A percentile compares a stretch with the other conserved stretches of the same genome.
Evolutionary conservation across 2,113 vertebrate genomes (phyloP).

Genomic region (Anarrhichthys ocellatus): DNA sequence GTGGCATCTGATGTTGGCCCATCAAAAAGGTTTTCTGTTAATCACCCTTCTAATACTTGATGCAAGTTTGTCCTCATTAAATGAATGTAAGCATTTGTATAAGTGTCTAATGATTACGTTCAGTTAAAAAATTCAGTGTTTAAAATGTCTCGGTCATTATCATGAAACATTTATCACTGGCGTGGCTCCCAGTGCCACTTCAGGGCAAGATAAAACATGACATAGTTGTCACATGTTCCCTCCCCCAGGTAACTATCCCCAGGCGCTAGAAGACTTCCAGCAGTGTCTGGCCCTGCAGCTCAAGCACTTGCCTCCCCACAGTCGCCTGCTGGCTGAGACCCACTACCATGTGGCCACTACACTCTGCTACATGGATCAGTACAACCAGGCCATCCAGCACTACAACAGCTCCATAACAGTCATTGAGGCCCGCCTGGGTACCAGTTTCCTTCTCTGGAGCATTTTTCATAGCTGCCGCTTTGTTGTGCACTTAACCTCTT

Average conservation of each 20-base stretch:
- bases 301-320: constrained; percentile 91
- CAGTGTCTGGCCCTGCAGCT: constrained; percentile 93
- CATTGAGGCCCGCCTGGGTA: constrained; percentile 93
- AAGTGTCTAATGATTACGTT: not conserved
- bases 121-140: not conserved
- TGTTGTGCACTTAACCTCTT: not conserved
- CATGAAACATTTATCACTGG: not conserved
- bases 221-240: not conserved
- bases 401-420: constrained; percentile 92
- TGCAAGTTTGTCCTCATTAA: not conserved
- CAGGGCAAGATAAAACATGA: not conserved
- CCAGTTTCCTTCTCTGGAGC: constrained; percentile 18
- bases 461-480: not conserved
- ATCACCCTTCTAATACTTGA: not conserved
- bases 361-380: constrained; percentile 91
- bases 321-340: constrained; percentile 93
- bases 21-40: not conserved
- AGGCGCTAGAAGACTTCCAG: constrained; percentile 95
- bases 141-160: not conserved
- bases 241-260: constrained; percentile 91
- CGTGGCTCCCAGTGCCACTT: not conserved
- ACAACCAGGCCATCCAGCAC: constrained; percentile 90
- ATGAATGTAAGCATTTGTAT: not conserved
- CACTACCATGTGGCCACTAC: constrained; percentile 95
- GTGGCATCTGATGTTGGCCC: not conserved